These are phyloP conservation scores for Halichoeres trimaculatus DNA, from an alignment of 2,113 vertebrate genomes.

Conservation along the genomic window DNA sequence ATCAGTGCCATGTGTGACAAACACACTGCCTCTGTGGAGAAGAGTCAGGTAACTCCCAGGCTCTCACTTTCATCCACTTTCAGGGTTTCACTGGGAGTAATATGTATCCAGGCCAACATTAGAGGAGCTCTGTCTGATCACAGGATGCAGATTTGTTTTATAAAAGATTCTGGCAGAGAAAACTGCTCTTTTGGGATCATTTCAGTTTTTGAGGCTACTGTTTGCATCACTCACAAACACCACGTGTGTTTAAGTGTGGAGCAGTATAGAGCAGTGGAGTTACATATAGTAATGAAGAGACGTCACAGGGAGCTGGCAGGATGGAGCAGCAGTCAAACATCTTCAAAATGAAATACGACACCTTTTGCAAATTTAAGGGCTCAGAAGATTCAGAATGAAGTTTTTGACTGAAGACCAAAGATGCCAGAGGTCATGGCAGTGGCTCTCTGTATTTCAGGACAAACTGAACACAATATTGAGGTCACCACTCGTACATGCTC, in stretches of 20 bases:
- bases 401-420: too few relatives aligned
- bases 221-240: conserved; percentile 7
- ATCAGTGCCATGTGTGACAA: conserved; percentile 95
- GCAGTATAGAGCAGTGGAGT: too few relatives aligned
- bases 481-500: too few relatives aligned
- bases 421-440: too few relatives aligned
- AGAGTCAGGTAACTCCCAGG: conserved; percentile 85
- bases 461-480: too few relatives aligned
- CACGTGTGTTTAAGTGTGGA: too few relatives aligned
- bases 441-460: too few relatives aligned
- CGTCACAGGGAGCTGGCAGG: not conserved
- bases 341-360: not conserved
- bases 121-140: too few relatives aligned
- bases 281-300: not conserved
- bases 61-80: too few relatives aligned
- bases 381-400: too few relatives aligned
- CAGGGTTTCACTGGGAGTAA: too few relatives aligned
- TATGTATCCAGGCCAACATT: not conserved
- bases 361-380: not conserved
- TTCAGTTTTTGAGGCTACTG: not conserved
- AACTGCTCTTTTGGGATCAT: too few relatives aligned
- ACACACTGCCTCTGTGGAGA: conserved; percentile 90
- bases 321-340: not conserved
- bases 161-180: not conserved
- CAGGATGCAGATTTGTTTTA: not conserved